These are phyloP conservation scores for Pogonognathellus flavescens DNA, from an alignment of 1,140 invertebrate species.

Conservation along the genomic window DNA sequence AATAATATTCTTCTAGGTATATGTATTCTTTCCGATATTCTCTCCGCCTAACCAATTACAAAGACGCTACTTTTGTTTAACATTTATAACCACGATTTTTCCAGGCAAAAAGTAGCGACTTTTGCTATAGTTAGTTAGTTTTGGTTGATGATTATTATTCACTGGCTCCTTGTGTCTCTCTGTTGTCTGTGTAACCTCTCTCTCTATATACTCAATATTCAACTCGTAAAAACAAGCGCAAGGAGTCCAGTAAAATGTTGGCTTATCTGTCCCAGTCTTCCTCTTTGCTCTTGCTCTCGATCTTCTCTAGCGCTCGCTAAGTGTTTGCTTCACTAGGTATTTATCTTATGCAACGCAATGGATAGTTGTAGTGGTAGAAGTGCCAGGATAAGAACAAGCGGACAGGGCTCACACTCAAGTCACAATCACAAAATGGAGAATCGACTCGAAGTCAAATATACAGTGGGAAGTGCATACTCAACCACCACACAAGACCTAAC, in stretches of 20 bases:
- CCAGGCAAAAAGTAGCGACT: neutral
- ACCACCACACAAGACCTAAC: neutral
- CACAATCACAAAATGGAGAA: conserved; percentile 48
- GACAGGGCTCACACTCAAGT: conserved; percentile 17
- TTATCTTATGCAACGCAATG: conserved; percentile 38
- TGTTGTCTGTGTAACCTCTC: neutral
- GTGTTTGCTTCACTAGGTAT: conserved; percentile 17
- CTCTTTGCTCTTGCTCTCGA: conserved; percentile 6
- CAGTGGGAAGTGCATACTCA: neutral
- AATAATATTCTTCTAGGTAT: too few species aligned
- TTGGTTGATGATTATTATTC: neutral
- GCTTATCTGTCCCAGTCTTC: conserved; percentile 13
- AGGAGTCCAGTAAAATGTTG: neutral
- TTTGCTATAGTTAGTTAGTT: too few species aligned
- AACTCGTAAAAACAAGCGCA: too few species aligned
- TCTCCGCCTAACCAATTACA: neutral
- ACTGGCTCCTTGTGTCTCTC: neutral
- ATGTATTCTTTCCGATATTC: neutral
- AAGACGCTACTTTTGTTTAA: neutral
- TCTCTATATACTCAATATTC: too few species aligned
- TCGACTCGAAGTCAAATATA: conserved; percentile 26
- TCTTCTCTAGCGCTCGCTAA: conserved; percentile 26
- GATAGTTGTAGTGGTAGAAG: conserved; percentile 1
- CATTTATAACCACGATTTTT: neutral
- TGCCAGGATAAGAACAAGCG: neutral